phyloP scores from a whole-genome alignment of 2,888 invertebrate genomes.

The Halictus quadricinctus region DNA sequence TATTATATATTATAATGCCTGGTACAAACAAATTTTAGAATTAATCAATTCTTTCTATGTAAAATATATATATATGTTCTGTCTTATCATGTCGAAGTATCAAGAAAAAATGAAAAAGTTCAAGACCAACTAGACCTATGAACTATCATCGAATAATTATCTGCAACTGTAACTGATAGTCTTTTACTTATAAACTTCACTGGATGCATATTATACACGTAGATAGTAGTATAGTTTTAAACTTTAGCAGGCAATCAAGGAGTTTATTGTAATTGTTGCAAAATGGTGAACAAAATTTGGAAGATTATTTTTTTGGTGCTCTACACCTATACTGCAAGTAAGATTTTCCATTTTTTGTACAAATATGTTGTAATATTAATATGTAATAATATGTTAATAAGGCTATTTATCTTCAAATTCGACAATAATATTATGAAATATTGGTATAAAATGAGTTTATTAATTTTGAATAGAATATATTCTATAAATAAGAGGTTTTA shows the following conservation, averaged over 20 bases:
- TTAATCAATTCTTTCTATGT: too few relatives aligned
- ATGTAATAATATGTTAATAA: neutral
- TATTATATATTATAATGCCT: too few relatives aligned
- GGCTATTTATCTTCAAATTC: too few relatives aligned
- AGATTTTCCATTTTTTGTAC: constrained; percentile 8
- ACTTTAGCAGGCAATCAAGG: neutral
- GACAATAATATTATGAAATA: too few relatives aligned
- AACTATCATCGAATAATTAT: neutral
- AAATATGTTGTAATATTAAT: neutral
- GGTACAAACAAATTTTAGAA: too few relatives aligned
- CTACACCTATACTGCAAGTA: constrained; percentile 1
- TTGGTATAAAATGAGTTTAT: too few relatives aligned
- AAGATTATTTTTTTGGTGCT: constrained; percentile 4
- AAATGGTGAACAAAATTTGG: constrained; percentile 21
- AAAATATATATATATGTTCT: neutral
- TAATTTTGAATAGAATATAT: too few relatives aligned
- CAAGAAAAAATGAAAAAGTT: neutral
- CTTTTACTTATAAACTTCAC: neutral
- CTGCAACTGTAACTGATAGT: neutral
- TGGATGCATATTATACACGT: neutral
- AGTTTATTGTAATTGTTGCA: neutral
- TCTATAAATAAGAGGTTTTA: too few relatives aligned
- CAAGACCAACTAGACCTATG: neutral
- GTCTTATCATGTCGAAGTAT: neutral
- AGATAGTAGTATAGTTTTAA: neutral